phyloP scores from a whole-genome alignment of 37 sponge, comb jelly and placozoan genomes.

The Haliclona indistincta region DNA sequence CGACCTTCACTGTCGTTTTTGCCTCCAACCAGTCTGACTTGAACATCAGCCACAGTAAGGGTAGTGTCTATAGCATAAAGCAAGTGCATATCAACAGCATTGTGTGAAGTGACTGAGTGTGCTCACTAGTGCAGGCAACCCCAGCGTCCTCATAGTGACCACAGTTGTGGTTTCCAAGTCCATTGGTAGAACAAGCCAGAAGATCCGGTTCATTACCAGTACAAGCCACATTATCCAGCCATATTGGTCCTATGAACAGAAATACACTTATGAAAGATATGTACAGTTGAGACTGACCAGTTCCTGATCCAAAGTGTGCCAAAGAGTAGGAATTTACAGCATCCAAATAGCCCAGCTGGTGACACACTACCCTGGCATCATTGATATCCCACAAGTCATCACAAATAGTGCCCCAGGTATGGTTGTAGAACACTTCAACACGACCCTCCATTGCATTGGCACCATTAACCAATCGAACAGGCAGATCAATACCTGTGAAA shows the following conservation, averaged over 20 bases:
- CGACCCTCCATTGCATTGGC: background rate
- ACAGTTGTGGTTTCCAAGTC: constrained; percentile 59
- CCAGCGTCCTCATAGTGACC: too few species aligned
- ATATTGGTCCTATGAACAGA: background rate
- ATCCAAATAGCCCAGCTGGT: constrained; percentile 53
- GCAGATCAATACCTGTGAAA: background rate
- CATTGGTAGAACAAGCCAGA: constrained; percentile 11
- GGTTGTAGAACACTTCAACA: constrained; percentile 14
- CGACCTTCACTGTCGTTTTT: constrained; percentile 25
- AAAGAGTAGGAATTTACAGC: constrained; percentile 8
- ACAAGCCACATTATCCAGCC: constrained; percentile 52
- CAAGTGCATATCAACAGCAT: background rate
- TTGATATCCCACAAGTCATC: constrained; percentile 43
- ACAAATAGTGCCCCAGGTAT: constrained; percentile 41
- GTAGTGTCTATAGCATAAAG: background rate
- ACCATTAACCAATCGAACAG: constrained; percentile 23
- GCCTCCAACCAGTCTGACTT: constrained; percentile 25
- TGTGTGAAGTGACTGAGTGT: background rate
- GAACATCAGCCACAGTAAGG: background rate
- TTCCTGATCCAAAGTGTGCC: constrained; percentile 62
- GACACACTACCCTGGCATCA: constrained; percentile 53
- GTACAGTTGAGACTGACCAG: constrained; percentile 48
- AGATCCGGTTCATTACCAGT: constrained; percentile 47
- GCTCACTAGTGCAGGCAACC: too few species aligned
- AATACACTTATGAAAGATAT: background rate